These are phyloP conservation scores for Pseudorhombus dupliciocellatus DNA, from an alignment of 2,113 vertebrate species.

Conservation along the genomic window DNA sequence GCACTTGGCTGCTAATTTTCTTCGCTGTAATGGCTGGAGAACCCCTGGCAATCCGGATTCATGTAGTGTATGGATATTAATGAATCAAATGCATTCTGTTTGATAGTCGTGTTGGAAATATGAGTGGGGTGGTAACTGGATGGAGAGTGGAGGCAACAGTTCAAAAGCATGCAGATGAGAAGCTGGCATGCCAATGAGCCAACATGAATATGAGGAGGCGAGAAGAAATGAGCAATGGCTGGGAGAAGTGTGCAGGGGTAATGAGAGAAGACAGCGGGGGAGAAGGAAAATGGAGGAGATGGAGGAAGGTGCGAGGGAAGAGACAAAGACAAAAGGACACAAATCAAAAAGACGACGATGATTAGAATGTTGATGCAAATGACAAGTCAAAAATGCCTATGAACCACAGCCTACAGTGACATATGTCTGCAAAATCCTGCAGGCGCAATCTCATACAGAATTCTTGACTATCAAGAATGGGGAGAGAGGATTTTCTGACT, in stretches of 20 bases:
- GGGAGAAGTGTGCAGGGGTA: background rate
- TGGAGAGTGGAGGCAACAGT: conserved; percentile 37
- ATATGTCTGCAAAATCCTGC: too few species aligned
- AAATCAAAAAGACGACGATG: background rate
- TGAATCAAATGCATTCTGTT: conserved; percentile 43
- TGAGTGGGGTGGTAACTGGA: background rate
- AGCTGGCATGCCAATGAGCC: conserved; percentile 43
- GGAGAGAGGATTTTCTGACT: too few species aligned
- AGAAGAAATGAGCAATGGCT: conserved; percentile 34
- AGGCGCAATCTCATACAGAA: too few species aligned
- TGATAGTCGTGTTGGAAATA: conserved; percentile 17
- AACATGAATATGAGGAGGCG: conserved; percentile 31
- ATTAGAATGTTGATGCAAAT: background rate
- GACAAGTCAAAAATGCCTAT: background rate
- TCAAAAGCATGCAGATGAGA: conserved; percentile 68
- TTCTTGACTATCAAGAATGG: too few species aligned
- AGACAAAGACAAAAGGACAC: background rate
- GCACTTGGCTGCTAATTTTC: background rate
- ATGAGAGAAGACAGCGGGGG: background rate
- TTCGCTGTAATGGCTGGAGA: background rate
- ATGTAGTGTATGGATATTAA: background rate
- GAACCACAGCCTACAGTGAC: too few species aligned
- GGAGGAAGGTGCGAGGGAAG: background rate
- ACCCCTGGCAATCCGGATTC: background rate
- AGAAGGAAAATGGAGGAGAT: background rate